Conservation (phyloP, 2,797 vertebrate genomes). For the Stomatorhinus walkeri region DNA sequence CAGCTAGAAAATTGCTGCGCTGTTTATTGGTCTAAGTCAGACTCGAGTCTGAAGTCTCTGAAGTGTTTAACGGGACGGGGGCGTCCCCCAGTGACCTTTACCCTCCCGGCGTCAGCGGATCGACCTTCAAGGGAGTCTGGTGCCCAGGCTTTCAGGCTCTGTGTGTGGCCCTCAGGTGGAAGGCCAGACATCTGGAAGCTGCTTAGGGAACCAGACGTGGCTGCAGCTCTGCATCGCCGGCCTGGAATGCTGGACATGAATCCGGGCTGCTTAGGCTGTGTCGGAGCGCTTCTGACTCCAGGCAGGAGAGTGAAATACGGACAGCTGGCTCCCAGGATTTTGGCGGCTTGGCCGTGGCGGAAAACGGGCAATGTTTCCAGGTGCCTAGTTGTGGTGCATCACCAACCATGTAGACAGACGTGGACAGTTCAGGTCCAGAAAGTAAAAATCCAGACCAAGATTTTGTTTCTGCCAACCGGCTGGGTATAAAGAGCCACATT, state of each 20-base stretch:
- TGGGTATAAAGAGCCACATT: not conserved
- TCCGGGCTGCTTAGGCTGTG: not conserved
- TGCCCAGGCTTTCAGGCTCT: conserved; percentile 13
- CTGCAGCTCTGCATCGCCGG: not conserved
- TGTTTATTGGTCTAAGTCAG: conserved; percentile 8
- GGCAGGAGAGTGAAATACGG: not conserved
- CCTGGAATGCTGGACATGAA: not conserved
- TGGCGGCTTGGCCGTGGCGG: not conserved
- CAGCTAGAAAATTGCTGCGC: not conserved
- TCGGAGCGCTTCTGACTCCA: no score
- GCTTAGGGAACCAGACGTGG: not conserved
- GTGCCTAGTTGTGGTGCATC: not conserved
- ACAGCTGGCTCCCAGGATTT: not conserved
- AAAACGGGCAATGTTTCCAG: not conserved
- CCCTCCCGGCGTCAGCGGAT: not conserved
- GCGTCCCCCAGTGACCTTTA: not conserved
- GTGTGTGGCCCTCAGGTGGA: conserved; percentile 12
- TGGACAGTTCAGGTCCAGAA: not conserved
- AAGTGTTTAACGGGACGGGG: not conserved
- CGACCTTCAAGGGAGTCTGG: not conserved
- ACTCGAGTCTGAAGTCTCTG: not conserved
- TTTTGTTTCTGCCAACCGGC: not conserved
- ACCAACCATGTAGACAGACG: not conserved
- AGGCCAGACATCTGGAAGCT: conserved; percentile 9
- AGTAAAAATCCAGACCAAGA: not conserved